Conservation (phyloP, 2,888 invertebrate species). For the Ectropis crepuscularia region DNA sequence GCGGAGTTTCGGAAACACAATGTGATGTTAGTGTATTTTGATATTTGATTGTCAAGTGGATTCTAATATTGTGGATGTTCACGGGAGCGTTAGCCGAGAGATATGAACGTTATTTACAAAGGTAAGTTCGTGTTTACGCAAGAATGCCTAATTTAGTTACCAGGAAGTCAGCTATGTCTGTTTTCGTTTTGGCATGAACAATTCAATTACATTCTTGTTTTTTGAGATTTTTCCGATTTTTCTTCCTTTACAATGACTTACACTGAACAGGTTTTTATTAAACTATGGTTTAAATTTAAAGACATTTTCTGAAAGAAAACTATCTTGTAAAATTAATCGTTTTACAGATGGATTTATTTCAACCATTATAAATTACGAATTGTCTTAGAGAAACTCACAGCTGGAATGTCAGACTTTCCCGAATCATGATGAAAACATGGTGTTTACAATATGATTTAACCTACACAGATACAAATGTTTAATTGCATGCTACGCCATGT, state of each 20-base stretch:
- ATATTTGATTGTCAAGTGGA: slow-evolving; percentile 62
- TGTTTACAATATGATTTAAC: too few relatives aligned
- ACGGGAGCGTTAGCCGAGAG: slow-evolving; percentile 35
- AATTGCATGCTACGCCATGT: too few relatives aligned
- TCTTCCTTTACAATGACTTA: neutral
- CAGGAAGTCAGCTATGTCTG: slow-evolving; percentile 29
- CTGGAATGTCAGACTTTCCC: too few relatives aligned
- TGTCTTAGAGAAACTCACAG: too few relatives aligned
- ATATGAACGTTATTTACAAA: slow-evolving; percentile 52
- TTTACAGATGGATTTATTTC: too few relatives aligned
- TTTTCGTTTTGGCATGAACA: slow-evolving; percentile 13
- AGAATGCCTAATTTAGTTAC: slow-evolving; percentile 30
- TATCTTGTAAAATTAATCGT: too few relatives aligned
- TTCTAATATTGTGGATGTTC: slow-evolving; percentile 60
- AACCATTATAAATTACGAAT: too few relatives aligned
- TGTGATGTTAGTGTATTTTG: slow-evolving; percentile 64
- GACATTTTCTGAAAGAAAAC: too few relatives aligned
- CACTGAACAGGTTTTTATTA: neutral
- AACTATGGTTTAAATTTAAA: too few relatives aligned
- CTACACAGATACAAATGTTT: too few relatives aligned
- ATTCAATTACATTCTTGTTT: slow-evolving; percentile 29
- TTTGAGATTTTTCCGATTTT: neutral
- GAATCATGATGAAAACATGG: too few relatives aligned
- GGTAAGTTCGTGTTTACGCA: slow-evolving; percentile 46
- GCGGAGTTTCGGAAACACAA: slow-evolving; percentile 54